Evolutionary conservation across 2,797 vertebrate genomes (phyloP), one percentile per base, ranked within the genome.

Genomic region (Taeniopygia guttata): DNA sequence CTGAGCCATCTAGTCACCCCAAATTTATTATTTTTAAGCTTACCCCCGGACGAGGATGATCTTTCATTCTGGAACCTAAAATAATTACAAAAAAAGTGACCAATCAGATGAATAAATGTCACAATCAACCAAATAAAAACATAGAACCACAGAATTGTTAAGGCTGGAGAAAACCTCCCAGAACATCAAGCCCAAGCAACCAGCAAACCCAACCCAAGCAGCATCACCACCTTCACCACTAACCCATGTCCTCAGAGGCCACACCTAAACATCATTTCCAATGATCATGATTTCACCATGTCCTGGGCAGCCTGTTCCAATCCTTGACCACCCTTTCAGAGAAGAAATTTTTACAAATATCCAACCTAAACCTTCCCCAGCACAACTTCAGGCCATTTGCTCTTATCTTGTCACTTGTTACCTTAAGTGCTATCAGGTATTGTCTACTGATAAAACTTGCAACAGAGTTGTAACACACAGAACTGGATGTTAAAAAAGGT

Each of bases 41-140:
- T 98, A 98, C 98, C 98, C 97, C 97, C 91, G 98, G 96, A 96
- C 96, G 97, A 89, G 97, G 97, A 97, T 97, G 97, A 95, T 97
- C 97, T 97, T 95, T 97, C 96, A 97, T 96, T 95, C 96, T 96
- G 95, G 96, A 96, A 97, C 97, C 98, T 98, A 90, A 68, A 96
- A 92, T 19, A 92, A 96, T 93, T 75, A 93, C 38, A 72, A 85
- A 79, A 38, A 72, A 86, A 73, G 82, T 63, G 23, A 90, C 58
- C 72, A 78, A 74, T 84, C 52, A 95, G 36, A 30, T 67, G 46
- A 96, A 70, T 59, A 52, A 82, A 70, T 7, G 25, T 45, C 68
- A 88, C 1, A 3, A 79, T 38, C 66, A 78, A 77, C 7, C 7
- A 7, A 84, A 80, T 8, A 62, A 63, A 79, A 89, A 16, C 34